Evolutionary conservation across 2,797 vertebrate genomes (phyloP).

Genomic region (Liparis tanakae): DNA sequence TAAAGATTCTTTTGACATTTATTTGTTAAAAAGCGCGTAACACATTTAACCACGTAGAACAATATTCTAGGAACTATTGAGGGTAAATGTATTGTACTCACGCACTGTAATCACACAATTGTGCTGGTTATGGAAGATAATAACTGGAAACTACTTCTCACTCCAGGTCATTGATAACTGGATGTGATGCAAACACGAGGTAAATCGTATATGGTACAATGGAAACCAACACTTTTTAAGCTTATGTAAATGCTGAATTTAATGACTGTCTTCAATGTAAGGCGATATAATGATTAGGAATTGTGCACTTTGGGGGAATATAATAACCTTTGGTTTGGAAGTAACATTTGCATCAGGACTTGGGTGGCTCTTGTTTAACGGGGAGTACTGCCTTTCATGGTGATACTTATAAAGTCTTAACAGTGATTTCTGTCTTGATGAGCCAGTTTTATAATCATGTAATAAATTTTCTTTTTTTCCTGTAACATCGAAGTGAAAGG

Average conservation of each 20-base stretch:
- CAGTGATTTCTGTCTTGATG: slow-evolving; percentile 12
- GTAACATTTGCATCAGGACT: neutral
- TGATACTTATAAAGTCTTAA: slow-evolving; percentile 31
- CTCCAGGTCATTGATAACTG: neutral
- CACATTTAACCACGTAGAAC: slow-evolving; percentile 1
- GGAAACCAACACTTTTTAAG: neutral
- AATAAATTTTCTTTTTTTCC: slow-evolving; percentile 1
- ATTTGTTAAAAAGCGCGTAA: neutral
- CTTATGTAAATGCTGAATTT: neutral
- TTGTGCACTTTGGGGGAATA: slow-evolving; percentile 32
- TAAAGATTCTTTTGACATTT: slow-evolving; percentile 20
- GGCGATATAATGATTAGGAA: slow-evolving; percentile 5
- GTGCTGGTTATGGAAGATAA: neutral
- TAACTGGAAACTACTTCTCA: neutral
- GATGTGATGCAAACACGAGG: slow-evolving; percentile 13
- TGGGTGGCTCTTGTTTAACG: neutral
- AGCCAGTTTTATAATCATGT: slow-evolving; percentile 17
- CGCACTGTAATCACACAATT: neutral
- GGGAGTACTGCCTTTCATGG: neutral
- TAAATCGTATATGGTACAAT: slow-evolving; percentile 3
- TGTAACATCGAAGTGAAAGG: neutral
- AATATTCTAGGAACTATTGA: neutral
- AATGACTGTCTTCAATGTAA: slow-evolving; percentile 4
- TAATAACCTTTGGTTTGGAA: neutral
- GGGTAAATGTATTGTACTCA: neutral